Percentiles rank a stretch among this genome's conserved stretches.
phyloP scores from a whole-genome alignment of 2,888 invertebrate species.

The Parnassius orleans region DNA sequence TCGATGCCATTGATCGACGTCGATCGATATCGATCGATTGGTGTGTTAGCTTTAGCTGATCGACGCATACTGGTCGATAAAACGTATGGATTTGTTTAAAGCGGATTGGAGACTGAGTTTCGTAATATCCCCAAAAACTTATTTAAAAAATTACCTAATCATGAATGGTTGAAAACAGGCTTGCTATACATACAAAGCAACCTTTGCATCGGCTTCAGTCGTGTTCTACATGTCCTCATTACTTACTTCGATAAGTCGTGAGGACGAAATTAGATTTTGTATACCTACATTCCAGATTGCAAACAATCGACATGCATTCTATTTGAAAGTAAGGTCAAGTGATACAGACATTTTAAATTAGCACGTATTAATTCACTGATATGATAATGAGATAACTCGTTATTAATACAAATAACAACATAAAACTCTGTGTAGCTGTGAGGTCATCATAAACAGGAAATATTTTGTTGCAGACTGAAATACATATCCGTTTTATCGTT shows the following conservation, averaged over 20 bases:
- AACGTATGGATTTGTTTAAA: too few species aligned
- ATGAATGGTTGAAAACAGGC: not conserved
- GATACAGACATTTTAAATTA: slow-evolving; percentile 24
- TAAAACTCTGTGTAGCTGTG: too few species aligned
- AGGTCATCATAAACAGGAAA: too few species aligned
- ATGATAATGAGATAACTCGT: slow-evolving; percentile 6
- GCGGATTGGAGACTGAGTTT: too few species aligned
- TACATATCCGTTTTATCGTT: not conserved
- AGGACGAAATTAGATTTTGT: slow-evolving; percentile 58
- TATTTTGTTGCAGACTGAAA: too few species aligned
- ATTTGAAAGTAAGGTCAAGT: slow-evolving; percentile 44
- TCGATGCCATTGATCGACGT: too few species aligned
- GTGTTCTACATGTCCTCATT: slow-evolving; percentile 52
- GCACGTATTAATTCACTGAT: slow-evolving; percentile 2
- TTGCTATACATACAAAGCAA: slow-evolving; percentile 23
- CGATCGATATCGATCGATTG: too few species aligned
- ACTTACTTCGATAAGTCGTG: slow-evolving; percentile 48
- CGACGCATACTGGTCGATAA: too few species aligned
- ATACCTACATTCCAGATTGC: slow-evolving; percentile 48
- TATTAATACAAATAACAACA: not conserved
- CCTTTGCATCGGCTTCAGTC: slow-evolving; percentile 35
- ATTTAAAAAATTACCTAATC: too few species aligned
- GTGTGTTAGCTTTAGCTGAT: too few species aligned
- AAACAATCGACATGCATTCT: slow-evolving; percentile 37
- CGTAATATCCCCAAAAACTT: too few species aligned